Evolutionary conservation across 2,113 vertebrate genomes (phyloP).

Genomic region (Microcebus tavaratra): DNA sequence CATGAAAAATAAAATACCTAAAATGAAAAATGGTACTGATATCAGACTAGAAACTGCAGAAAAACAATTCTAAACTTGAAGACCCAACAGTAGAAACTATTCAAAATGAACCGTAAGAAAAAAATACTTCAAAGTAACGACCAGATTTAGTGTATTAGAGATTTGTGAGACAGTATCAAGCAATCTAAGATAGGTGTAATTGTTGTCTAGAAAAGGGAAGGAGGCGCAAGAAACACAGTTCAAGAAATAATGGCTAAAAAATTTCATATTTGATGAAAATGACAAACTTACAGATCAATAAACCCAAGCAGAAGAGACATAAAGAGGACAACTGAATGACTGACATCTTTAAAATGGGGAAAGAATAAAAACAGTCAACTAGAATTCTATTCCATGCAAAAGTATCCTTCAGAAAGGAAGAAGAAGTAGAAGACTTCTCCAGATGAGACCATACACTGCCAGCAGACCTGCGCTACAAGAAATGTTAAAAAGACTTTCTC

Average conservation of each 20-base stretch:
- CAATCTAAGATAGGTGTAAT: not conserved
- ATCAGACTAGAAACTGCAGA: not conserved
- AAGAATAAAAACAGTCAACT: not conserved
- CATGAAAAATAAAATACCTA: not conserved
- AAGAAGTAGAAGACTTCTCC: not conserved
- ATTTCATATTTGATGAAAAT: not conserved
- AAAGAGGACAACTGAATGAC: not conserved
- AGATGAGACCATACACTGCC: not conserved
- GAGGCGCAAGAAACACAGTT: not conserved
- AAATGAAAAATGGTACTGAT: not conserved
- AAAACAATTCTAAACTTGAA: not conserved
- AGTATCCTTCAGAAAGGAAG: not conserved
- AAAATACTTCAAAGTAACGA: not conserved
- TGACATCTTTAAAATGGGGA: not conserved
- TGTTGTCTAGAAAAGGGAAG: not conserved
- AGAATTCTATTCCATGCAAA: not conserved
- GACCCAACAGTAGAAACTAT: not conserved
- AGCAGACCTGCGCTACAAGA: not conserved
- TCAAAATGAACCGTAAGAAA: slow-evolving; percentile 9
- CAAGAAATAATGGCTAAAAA: not conserved
- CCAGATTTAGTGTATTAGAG: not conserved
- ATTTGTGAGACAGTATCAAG: not conserved
- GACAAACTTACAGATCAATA: not conserved
- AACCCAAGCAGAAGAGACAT: not conserved
- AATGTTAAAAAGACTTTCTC: not conserved